Percentiles rank a stretch among this genome's conserved stretches.
phyloP scores from a whole-genome alignment of 2,113 vertebrate genomes.

The Nanger granti region DNA sequence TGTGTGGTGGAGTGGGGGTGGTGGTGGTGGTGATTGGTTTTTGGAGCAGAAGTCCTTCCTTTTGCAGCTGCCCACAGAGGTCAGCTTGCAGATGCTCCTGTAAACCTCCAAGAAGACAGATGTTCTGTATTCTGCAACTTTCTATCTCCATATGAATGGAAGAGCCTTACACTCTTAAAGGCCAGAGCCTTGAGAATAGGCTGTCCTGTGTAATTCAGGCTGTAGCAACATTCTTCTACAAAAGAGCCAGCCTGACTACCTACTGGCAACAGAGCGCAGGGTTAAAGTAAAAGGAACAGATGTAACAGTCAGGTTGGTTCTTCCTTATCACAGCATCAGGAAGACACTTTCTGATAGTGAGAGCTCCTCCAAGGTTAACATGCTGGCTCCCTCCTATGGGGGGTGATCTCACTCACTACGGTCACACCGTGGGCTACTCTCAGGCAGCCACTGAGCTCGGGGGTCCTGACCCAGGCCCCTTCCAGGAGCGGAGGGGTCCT shows the following conservation, averaged over 20 bases:
- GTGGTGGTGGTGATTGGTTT: neutral
- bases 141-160: neutral
- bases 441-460: fast-evolving
- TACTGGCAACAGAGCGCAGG: neutral
- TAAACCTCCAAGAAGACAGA: neutral
- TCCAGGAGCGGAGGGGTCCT: neutral
- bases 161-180: neutral
- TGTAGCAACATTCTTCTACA: neutral
- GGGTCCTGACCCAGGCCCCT: neutral
- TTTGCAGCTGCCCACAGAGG: neutral
- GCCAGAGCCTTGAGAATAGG: neutral
- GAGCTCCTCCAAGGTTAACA: fast-evolving
- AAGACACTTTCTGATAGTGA: neutral
- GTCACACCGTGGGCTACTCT: fast-evolving
- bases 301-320: neutral
- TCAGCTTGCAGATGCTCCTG: neutral
- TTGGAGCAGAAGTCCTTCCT: neutral
- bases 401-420: neutral
- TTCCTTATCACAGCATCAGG: neutral
- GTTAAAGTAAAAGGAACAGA: neutral
- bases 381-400: fast-evolving
- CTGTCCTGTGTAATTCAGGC: neutral
- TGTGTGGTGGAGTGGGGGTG: no score
- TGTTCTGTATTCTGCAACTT: neutral
- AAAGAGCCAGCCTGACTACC: neutral